phyloP scores from a whole-genome alignment of 1,140 invertebrate genomes.

The Pissodes strobi region DNA sequence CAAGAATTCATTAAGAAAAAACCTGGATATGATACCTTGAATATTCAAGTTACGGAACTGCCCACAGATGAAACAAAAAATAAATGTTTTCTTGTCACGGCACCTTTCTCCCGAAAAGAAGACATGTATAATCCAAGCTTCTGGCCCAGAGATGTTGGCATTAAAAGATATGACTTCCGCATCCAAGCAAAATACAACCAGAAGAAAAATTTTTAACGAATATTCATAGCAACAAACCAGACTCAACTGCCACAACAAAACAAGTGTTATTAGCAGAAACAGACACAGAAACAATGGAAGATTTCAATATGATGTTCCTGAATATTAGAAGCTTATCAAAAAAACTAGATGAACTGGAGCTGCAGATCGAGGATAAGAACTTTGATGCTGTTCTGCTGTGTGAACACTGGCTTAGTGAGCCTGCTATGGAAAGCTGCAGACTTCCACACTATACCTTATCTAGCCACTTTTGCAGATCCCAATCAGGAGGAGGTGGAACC shows the following conservation, averaged over 20 bases:
- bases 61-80: slow-evolving; percentile 1
- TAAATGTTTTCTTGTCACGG: background rate
- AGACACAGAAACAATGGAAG: too few relatives aligned
- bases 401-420: slow-evolving; percentile 4
- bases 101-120: background rate
- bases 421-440: background rate
- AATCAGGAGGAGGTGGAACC: background rate
- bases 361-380: slow-evolving; percentile 1
- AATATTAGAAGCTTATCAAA: background rate
- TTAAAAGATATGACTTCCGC: slow-evolving; percentile 5
- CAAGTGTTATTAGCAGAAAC: background rate
- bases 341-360: background rate
- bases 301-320: too few relatives aligned
- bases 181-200: slow-evolving; percentile 2
- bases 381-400: background rate
- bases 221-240: background rate
- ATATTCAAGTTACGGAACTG: background rate
- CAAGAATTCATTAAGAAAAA: background rate
- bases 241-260: background rate
- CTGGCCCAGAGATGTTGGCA: background rate
- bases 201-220: background rate
- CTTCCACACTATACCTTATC: background rate
- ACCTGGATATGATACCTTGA: background rate
- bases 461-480: background rate
- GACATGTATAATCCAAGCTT: too few relatives aligned